phyloP scores from a whole-genome alignment of 2,797 vertebrate species.

The Sebastes minor region DNA sequence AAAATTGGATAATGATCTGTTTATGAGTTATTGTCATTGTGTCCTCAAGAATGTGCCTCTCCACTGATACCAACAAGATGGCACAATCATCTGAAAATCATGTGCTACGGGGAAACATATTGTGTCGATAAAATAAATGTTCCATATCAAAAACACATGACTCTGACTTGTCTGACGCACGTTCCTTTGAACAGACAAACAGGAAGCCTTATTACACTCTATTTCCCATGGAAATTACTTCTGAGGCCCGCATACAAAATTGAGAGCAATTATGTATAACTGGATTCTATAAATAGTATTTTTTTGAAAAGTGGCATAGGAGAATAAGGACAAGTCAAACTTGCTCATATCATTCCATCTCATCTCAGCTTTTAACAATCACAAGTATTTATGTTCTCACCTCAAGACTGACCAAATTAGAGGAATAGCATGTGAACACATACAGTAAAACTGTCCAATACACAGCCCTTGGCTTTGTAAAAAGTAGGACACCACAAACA shows the following conservation, averaged over 20 bases:
- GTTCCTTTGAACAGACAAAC: background rate
- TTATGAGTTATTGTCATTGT: background rate
- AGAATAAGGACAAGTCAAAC: background rate
- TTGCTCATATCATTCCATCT: background rate
- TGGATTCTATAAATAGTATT: background rate
- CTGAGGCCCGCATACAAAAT: background rate
- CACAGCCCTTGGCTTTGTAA: background rate
- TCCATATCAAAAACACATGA: background rate
- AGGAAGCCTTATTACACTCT: conserved; percentile 10
- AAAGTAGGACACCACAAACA: background rate
- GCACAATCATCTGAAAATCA: background rate
- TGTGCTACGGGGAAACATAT: background rate
- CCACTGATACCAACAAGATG: background rate
- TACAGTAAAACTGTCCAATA: background rate
- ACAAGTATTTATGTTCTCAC: background rate
- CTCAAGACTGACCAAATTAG: background rate
- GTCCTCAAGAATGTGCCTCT: background rate
- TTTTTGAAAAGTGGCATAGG: background rate
- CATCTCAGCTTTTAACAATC: background rate
- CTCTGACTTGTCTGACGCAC: background rate
- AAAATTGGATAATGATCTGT: background rate
- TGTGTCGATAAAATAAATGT: background rate
- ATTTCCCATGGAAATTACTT: background rate
- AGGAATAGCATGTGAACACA: background rate
- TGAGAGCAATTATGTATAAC: background rate